Base-by-base conservation (phyloP, 2,113 vertebrate species). In the Clupea harengus region DNA sequence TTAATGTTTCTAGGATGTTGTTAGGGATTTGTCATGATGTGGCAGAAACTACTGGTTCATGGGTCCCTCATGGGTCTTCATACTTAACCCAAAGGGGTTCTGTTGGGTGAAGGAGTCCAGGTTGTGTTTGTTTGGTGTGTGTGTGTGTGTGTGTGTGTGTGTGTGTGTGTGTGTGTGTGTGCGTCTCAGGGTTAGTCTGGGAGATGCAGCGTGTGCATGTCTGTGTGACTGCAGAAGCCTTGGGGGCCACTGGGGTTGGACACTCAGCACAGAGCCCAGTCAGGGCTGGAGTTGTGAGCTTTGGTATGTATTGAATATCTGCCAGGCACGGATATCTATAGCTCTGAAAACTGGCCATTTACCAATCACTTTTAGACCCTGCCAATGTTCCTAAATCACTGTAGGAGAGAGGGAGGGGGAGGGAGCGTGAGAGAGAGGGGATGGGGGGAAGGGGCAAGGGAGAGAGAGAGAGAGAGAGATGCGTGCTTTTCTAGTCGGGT, bases 261-360 rank as follows among this genome's bases (percentile, higher is more conserved):
- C 13, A 57, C 49, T 49, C n/a, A 54, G 49, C 39, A 64, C 13
- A 64, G 52, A 83, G 82, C 28, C 44, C 50, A 44, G 49, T 20
- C 32, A 15, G 39, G 4, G 52, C 54, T 45, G 52, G 18, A 83
- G 39, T 60, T 45, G 39, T 45, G 82, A 83, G 50, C 54, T 44
- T 44, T 57, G 52, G 82, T 57, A 25, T 54, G 10, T 89, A 86
- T 85, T 45, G 78, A 39, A 85, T 81, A 82, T 75, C 82, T 88
- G 88, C 32, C 86, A 81, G 49, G 32, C 67, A 7, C 22, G 82
- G 72, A 78, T 78, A 78, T 83, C 44, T 83, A 83, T 54, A 54
- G 52, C 32, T 44, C 39, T 83, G 22, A 57, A 83, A 78, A 78
- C 72, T 78, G 72, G 72, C 72, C 72, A 78, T 78, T 78, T 78